Percentiles rank a stretch among this genome's conserved stretches.
Evolutionary conservation across 2,888 invertebrate species (phyloP).

Genomic region (Junonia oenone): DNA sequence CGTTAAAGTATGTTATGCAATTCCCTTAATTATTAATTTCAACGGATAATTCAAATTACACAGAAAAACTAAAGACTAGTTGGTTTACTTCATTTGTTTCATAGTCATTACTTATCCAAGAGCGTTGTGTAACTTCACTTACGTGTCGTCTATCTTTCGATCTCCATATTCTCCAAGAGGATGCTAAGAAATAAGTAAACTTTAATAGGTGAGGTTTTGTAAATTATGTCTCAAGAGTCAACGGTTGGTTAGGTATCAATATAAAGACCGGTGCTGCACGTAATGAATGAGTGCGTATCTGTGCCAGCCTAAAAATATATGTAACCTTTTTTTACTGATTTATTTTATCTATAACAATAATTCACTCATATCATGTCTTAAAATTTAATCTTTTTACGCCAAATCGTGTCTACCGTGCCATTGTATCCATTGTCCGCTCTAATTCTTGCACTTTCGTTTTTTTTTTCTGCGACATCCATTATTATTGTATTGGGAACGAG

Average conservation of each 20-base stretch:
- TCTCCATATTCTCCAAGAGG: background rate
- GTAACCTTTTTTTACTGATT: constrained; percentile 1
- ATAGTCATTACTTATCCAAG: constrained; percentile 3
- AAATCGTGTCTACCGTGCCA: constrained; percentile 58
- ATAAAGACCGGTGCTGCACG: background rate
- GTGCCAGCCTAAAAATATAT: constrained; percentile 11
- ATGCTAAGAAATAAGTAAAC: background rate
- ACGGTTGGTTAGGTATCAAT: constrained; percentile 16
- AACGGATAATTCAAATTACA: background rate
- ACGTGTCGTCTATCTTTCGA: constrained; percentile 6
- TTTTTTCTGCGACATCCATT: constrained; percentile 68
- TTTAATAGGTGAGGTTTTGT: constrained; percentile 1
- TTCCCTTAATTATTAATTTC: background rate
- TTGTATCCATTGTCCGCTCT: constrained; percentile 71
- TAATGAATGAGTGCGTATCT: constrained; percentile 13
- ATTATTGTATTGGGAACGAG: constrained; percentile 75
- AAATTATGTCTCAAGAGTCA: constrained; percentile 20
- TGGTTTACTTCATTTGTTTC: constrained; percentile 10
- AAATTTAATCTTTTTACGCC: constrained; percentile 22
- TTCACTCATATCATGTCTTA: constrained; percentile 10
- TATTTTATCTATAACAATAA: constrained; percentile 4
- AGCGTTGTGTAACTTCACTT: constrained; percentile 8
- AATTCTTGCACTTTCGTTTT: constrained; percentile 73
- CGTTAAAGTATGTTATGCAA: background rate
- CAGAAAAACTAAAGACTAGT: background rate